Evolutionary conservation across 2,797 vertebrate genomes (phyloP), one percentile per base, ranked within the genome.

Genomic region (Sciaenops ocellatus): DNA sequence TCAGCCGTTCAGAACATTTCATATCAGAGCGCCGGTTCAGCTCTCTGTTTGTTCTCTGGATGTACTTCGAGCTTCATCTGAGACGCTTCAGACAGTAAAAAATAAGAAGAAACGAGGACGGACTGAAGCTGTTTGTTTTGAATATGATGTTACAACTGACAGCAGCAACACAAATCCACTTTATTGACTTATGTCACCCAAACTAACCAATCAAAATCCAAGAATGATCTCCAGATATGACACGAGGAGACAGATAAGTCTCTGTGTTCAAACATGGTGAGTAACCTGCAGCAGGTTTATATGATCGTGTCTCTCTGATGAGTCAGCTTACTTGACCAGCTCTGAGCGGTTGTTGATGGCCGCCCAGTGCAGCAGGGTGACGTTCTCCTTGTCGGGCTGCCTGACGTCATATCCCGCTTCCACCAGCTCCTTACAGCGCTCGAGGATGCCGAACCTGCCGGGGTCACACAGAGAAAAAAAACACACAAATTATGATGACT

Each of bases 301-400:
- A 9, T 28, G n/a, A 42, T 47, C 2, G 20, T 9, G 38, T 55
- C 18, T 41, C 5, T 4, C 5, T 17, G 26, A 8, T 20, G n/a
- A 24, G 24, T 59, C 51, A 12, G n/a, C 97, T 95, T 96, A 99
- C 98, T 96, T 98, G 79, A 98, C 95, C 75, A 99, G 94, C 78
- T 99, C 98, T 57, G 90, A 87, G 55, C 97, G 96, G 93, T 99
- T 99, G 94, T 99, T 99, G 91, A 99, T 99, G 51, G 98, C 96
- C 1, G 98, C 98, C 98, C 98, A 99, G 90, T 99, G 98, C 89
- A 99, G 96, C 80, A 98, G 93, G 0, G 97, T 96, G 48, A 99
- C 97, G 6, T 98, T 99, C 93, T 99, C 98, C 87, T 96, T 97
- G 93, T 99, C 98, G 5, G 97, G 97, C 57, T 97, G 97, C 68